Percentiles rank a stretch among this genome's conserved stretches.
These are phyloP conservation scores for Ornithorhynchus anatinus DNA, from an alignment of 2,113 vertebrate genomes.

Conservation along the genomic window DNA sequence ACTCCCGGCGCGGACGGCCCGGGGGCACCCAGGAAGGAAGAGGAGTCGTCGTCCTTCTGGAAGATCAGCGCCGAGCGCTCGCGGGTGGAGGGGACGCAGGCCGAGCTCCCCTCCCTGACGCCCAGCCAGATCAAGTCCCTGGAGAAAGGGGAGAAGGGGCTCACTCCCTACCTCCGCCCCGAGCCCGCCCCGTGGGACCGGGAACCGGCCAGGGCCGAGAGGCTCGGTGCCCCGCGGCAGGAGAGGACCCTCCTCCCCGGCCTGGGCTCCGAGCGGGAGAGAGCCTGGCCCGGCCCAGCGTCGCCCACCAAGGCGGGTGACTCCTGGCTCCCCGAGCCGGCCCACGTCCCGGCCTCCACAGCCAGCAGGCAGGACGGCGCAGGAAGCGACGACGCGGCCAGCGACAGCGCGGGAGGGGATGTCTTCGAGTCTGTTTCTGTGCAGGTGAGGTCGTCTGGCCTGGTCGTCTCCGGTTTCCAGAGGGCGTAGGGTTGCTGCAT, in stretches of 20 bases:
- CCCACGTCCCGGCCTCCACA: slow-evolving; percentile 33
- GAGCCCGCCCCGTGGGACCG: slow-evolving; percentile 71
- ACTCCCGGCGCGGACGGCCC: slow-evolving; percentile 74
- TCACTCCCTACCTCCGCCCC: slow-evolving; percentile 84
- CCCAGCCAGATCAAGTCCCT: slow-evolving; percentile 98
- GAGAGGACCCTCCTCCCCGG: slow-evolving; percentile 68
- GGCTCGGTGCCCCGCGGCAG: slow-evolving; percentile 67
- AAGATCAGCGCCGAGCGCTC: slow-evolving; percentile 94
- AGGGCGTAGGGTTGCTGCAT: too few relatives aligned
- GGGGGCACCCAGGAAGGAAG: slow-evolving; percentile 67
- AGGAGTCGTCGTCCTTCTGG: slow-evolving; percentile 91
- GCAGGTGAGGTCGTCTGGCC: slow-evolving; percentile 73
- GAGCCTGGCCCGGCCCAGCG: slow-evolving; percentile 73
- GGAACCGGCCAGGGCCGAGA: slow-evolving; percentile 68
- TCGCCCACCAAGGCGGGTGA: slow-evolving; percentile 72
- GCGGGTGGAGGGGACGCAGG: slow-evolving; percentile 84
- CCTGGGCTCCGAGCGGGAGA: slow-evolving; percentile 71
- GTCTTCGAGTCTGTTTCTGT: slow-evolving; percentile 62
- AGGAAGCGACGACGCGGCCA: slow-evolving; percentile 51
- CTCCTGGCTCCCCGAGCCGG: slow-evolving; percentile 68
- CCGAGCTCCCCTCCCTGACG: slow-evolving; percentile 89
- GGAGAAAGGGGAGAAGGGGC: slow-evolving; percentile 93
- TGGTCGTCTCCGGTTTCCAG: too few relatives aligned
- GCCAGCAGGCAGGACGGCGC: slow-evolving; percentile 17
- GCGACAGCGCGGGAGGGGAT: too few relatives aligned